Conservation (phyloP, 2,888 invertebrate species). For the Podotricha telesiphe region DNA sequence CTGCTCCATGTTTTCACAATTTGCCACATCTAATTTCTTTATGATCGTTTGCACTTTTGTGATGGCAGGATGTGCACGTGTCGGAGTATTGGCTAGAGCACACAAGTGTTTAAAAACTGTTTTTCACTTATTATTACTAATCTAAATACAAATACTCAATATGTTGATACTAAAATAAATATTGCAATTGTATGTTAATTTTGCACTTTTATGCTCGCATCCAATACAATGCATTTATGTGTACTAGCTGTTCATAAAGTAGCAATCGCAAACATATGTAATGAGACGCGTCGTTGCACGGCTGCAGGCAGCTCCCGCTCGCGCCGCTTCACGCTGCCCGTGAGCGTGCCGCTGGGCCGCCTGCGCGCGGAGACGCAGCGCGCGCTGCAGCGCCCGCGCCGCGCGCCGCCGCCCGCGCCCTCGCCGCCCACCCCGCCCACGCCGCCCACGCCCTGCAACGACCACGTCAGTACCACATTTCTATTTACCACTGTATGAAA, state of each 20-base stretch:
- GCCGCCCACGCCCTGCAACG: constrained; percentile 41
- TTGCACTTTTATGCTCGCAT: no score
- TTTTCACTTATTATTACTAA: not conserved
- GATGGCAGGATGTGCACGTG: not conserved
- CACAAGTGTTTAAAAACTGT: not conserved
- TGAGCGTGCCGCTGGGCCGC: constrained; percentile 66
- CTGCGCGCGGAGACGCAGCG: constrained; percentile 64
- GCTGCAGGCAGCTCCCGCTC: constrained; percentile 39
- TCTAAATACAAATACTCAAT: not conserved
- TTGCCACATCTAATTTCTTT: not conserved
- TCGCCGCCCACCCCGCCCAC: constrained; percentile 56
- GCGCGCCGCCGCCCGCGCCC: constrained; percentile 50
- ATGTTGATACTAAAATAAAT: not conserved
- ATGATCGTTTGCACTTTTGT: not conserved
- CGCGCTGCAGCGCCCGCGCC: constrained; percentile 61
- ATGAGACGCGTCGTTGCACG: no score
- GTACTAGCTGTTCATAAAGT: no score
- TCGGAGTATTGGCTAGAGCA: not conserved
- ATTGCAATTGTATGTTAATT: constrained; percentile 4
- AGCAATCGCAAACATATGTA: no score
- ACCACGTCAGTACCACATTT: constrained; percentile 43
- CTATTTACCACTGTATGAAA: no score
- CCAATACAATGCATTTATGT: no score
- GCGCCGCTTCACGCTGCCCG: constrained; percentile 56
- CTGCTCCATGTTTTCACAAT: not conserved